Conservation (phyloP, 2,797 vertebrate genomes). For the Eospalax fontanierii region DNA sequence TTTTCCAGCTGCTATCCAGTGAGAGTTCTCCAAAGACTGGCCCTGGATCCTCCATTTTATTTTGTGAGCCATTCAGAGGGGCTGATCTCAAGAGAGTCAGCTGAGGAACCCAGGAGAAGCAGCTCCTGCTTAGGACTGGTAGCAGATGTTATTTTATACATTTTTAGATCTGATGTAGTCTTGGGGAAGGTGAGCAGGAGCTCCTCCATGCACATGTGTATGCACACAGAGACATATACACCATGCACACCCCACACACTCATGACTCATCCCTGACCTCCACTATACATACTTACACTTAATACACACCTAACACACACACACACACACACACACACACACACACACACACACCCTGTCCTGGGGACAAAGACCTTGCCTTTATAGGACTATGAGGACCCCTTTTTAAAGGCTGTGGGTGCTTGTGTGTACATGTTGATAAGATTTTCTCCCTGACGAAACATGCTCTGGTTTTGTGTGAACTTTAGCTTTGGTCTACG, state of each 20-base stretch:
- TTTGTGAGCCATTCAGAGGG: background rate
- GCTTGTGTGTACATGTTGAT: slow-evolving; percentile 55
- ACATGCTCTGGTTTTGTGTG: slow-evolving; percentile 69
- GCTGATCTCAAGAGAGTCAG: background rate
- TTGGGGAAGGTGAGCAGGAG: background rate
- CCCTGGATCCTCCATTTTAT: background rate
- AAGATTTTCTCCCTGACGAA: slow-evolving; percentile 72
- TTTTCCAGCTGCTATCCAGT: background rate
- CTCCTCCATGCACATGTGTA: background rate
- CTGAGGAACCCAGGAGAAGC: background rate
- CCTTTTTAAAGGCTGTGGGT: slow-evolving; percentile 6
- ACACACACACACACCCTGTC: background rate
- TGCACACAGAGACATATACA: background rate
- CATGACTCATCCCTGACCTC: too few species aligned
- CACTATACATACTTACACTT: background rate
- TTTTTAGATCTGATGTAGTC: slow-evolving; percentile 26
- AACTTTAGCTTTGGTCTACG: slow-evolving; percentile 80
- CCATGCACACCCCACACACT: background rate
- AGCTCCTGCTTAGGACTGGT: background rate
- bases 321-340: background rate
- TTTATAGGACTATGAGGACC: slow-evolving; percentile 4
- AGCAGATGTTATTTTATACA: background rate
- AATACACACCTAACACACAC: too few species aligned
- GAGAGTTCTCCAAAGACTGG: background rate
- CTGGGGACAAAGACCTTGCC: background rate